Evolutionary conservation across 1,140 invertebrate genomes (phyloP), one percentile per base, ranked within the genome.

Genomic region (Oncopodura yosiiana): DNA sequence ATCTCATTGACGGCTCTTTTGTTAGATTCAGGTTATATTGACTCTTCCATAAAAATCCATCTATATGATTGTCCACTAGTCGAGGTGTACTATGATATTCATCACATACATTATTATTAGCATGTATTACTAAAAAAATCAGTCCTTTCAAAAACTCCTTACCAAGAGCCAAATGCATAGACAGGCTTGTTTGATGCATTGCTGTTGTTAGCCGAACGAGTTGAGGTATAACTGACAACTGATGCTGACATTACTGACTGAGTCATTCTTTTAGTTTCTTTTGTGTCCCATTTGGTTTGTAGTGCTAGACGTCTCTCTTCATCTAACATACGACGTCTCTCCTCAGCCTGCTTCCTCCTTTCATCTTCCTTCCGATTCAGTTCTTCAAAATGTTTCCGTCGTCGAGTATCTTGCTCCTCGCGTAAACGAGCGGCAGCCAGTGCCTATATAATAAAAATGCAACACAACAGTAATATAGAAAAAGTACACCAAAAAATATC

Each of bases 1-100:
- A 52, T 27, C 51, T 24, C 9, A 49, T 26, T 9, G 43, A 42
- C 4, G 57, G 53, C 19, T 48, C 46, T 19, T 26, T 39, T 12
- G 52, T 16, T 5, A 54, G 44, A 37, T 56, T 63, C 16, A 63
- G 41, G 46, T 60, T 61, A 49, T 58, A 61, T 21, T 58, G 55
- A n/a, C 58, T 60, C 55, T 63, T 63, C 62, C 62, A 63, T 8
- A 60, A 39, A 32, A 51, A 58, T 43, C 62, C 62, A 38, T 63
- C 62, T 49, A 60, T 53, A 18, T 58, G 42, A 51, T 63, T 63
- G 39, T 63, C 62, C 3, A 63, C 41, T 8, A 60, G 36, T 29
- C 62, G 37, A 9, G 62, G 62, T 5, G 62, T 63, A 32, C n/a
- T n/a, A n/a, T n/a, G n/a, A n/a, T n/a, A n/a, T n/a, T n/a, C n/a